Base-by-base conservation (phyloP, 2,113 vertebrate genomes). In the Haliaeetus leucogaster region DNA sequence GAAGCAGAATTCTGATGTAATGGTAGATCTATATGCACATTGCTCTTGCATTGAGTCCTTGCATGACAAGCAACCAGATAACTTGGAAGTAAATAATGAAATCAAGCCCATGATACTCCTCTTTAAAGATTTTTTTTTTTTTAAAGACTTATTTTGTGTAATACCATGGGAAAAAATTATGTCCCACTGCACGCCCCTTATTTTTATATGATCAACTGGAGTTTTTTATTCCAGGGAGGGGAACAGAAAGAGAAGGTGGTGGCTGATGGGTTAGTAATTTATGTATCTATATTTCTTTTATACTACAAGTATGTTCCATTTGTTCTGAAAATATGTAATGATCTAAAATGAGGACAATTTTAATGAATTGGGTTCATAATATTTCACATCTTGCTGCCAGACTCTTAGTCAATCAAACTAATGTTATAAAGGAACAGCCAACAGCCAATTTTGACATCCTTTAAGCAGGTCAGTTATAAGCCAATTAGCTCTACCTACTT, bases 391-490 rank as follows among this genome's bases (percentile, higher is more conserved):
- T 91, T 89, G 29, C 84, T 94, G 91, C 88, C 83, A 97, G 87
- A 95, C 36, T 80, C 71, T 83, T 84, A 95, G 93, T 95, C 96
- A 93, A 96, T 97, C 96, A 93, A 96, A 71, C 65, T 96, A 93
- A 97, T 90, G 47, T 95, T 93, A 94, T 87, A 96, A 95, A 95
- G 89, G 83, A 93, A 93, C 66, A 95, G 90, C 93, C 96, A 96
- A 94, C 81, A 95, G 97, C 91, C 93, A 94, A 91, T 94, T 97
- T 95, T 97, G 96, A 98, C 95, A 93, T 93, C 87, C 53, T 93
- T 96, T 95, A 93, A 96, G 86, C 78, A 97, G 96, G 97, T 97
- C 96, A 96, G 92, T 93, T 93, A 96, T 95, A 96, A 97, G 90
- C 94, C 96, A 97, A 97, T 98, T 96, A 97, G 78, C 73, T 88